Conservation (phyloP, 92 coral and sea anemone genomes). For the Epizoanthus fatuus region DNA sequence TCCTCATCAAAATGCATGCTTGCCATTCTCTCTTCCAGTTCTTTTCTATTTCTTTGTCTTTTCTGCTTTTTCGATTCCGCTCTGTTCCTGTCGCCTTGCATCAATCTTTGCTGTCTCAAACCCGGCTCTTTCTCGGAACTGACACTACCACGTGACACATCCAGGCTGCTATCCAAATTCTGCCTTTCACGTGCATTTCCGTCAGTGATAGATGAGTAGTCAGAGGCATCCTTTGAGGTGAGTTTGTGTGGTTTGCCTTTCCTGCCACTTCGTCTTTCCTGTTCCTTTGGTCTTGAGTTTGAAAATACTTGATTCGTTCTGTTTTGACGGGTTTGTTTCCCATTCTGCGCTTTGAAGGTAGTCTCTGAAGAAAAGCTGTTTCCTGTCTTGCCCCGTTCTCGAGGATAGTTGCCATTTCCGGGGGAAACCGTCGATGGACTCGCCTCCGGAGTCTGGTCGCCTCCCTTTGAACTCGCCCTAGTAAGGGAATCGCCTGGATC, state of each 20-base stretch:
- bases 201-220: slow-evolving; percentile 12
- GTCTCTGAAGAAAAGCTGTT: not conserved
- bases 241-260: slow-evolving; percentile 67
- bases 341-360: not conserved
- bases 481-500: not conserved
- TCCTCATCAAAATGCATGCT: not conserved
- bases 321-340: slow-evolving; percentile 17
- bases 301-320: slow-evolving; percentile 16
- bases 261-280: slow-evolving; percentile 50
- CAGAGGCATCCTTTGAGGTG: not conserved
- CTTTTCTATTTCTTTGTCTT: not conserved
- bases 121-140: not conserved
- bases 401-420: not conserved
- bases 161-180: slow-evolving; percentile 6
- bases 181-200: slow-evolving; percentile 14
- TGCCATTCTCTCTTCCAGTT: slow-evolving; percentile 21
- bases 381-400: not conserved
- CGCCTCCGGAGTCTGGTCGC: not conserved
- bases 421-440: not conserved
- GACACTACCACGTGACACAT: slow-evolving; percentile 5
- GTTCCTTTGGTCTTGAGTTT: slow-evolving; percentile 42
- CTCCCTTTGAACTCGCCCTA: slow-evolving; percentile 27
- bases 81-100: not conserved
- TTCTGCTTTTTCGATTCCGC: not conserved
- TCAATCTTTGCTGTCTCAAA: not conserved